phyloP scores from a whole-genome alignment of 2,113 vertebrate species.

The Chloebia gouldiae region DNA sequence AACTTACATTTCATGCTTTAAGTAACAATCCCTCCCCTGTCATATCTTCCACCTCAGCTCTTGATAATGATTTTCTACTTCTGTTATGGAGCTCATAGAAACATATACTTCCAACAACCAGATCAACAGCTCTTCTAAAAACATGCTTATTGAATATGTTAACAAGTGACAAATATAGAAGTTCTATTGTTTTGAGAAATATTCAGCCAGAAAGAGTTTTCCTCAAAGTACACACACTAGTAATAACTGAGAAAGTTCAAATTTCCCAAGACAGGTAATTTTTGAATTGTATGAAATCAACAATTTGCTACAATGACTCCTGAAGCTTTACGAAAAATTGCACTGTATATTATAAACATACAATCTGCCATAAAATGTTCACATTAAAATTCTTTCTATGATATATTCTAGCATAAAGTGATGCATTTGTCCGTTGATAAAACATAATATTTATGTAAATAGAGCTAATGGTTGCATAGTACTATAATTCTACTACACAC shows the following conservation, averaged over 20 bases:
- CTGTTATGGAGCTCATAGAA: neutral
- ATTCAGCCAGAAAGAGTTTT: neutral
- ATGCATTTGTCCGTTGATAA: conserved; percentile 56
- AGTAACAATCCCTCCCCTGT: neutral
- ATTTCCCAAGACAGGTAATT: conserved; percentile 21
- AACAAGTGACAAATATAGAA: neutral
- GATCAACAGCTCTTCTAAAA: neutral
- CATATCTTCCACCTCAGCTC: neutral
- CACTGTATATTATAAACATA: conserved; percentile 19
- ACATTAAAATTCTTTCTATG: conserved; percentile 44
- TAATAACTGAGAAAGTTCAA: conserved; percentile 10
- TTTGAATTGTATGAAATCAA: conserved; percentile 58
- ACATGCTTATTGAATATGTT: neutral
- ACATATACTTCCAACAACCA: neutral
- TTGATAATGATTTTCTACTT: neutral
- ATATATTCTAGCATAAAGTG: conserved; percentile 30
- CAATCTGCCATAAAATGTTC: conserved; percentile 15
- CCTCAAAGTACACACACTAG: neutral
- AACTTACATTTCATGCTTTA: neutral
- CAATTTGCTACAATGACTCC: conserved; percentile 25
- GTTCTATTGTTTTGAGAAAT: neutral
- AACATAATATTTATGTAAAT: conserved; percentile 59
- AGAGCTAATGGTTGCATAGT: conserved; percentile 32
- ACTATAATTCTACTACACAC: conserved; percentile 32
- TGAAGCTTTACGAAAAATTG: conserved; percentile 26